phyloP scores from a whole-genome alignment of 2,113 vertebrate species.

The Larimichthys crocea region DNA sequence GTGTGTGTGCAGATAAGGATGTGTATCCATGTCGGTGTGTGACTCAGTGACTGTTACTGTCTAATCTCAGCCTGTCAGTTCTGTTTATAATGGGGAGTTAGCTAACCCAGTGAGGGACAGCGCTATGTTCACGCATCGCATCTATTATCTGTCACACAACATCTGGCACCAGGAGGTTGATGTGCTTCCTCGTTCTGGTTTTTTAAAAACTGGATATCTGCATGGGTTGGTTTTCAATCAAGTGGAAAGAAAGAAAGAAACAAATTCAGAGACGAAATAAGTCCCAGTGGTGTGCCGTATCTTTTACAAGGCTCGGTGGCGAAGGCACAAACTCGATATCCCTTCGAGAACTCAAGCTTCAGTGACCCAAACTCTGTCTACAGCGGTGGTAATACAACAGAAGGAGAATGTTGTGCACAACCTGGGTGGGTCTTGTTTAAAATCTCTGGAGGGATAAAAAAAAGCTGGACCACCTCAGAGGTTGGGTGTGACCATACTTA shows the following conservation, averaged over 20 bases:
- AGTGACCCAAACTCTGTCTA: slow-evolving; percentile 19
- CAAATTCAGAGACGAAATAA: slow-evolving; percentile 37
- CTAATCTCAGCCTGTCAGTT: slow-evolving; percentile 76
- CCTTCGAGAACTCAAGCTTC: slow-evolving; percentile 42
- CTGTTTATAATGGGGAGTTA: slow-evolving; percentile 71
- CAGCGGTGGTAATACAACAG: background rate
- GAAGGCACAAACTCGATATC: slow-evolving; percentile 38
- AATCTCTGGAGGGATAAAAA: slow-evolving; percentile 42
- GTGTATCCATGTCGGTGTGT: background rate
- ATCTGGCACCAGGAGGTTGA: slow-evolving; percentile 77
- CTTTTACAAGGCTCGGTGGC: slow-evolving; percentile 40
- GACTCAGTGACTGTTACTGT: slow-evolving; percentile 32
- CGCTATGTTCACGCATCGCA: slow-evolving; percentile 59
- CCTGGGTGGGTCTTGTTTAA: slow-evolving; percentile 45
- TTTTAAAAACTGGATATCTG: slow-evolving; percentile 73
- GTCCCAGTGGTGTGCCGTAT: slow-evolving; percentile 49
- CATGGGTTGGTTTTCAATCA: slow-evolving; percentile 60
- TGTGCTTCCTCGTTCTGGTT: slow-evolving; percentile 66
- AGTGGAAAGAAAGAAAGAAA: slow-evolving; percentile 60
- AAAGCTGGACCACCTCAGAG: slow-evolving; percentile 50
- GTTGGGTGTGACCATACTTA: slow-evolving; percentile 74
- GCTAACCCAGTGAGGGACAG: slow-evolving; percentile 51
- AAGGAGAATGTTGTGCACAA: slow-evolving; percentile 61
- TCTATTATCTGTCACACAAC: slow-evolving; percentile 82
- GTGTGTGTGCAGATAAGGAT: background rate